Evolutionary conservation across 2,113 vertebrate species (phyloP).

Genomic region (Hydrochoerus hydrochaeris): DNA sequence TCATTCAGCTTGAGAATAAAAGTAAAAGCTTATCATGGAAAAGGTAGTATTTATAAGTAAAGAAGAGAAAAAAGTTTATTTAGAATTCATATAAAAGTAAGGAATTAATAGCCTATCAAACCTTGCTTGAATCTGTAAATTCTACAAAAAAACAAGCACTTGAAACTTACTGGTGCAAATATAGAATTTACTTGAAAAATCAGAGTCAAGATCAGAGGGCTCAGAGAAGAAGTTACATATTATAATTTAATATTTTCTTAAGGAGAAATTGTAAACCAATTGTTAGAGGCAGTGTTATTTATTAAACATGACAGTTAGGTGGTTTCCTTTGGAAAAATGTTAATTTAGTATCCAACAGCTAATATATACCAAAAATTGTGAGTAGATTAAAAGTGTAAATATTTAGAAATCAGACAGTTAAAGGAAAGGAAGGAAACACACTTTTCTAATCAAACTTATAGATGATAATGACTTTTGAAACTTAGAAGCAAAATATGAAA

Average conservation of each 20-base stretch:
- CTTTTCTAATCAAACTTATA: not conserved
- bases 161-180: not conserved
- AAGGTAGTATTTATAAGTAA: not conserved
- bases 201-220: not conserved
- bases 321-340: not conserved
- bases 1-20: not conserved
- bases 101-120: constrained; percentile 5
- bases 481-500: constrained; percentile 10
- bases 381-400: not conserved
- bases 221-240: not conserved
- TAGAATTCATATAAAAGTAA: constrained; percentile 24
- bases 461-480: not conserved
- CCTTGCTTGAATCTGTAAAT: not conserved
- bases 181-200: not conserved
- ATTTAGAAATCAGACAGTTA: not conserved
- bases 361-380: not conserved
- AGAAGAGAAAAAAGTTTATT: not conserved
- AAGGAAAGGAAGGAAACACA: not conserved
- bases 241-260: not conserved
- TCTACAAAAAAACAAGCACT: not conserved
- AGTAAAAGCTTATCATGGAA: not conserved
- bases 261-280: not conserved
- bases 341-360: not conserved
- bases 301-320: not conserved
- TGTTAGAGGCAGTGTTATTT: not conserved